Conservation (phyloP, 2,888 invertebrate species). For the Apamea sordens region DNA sequence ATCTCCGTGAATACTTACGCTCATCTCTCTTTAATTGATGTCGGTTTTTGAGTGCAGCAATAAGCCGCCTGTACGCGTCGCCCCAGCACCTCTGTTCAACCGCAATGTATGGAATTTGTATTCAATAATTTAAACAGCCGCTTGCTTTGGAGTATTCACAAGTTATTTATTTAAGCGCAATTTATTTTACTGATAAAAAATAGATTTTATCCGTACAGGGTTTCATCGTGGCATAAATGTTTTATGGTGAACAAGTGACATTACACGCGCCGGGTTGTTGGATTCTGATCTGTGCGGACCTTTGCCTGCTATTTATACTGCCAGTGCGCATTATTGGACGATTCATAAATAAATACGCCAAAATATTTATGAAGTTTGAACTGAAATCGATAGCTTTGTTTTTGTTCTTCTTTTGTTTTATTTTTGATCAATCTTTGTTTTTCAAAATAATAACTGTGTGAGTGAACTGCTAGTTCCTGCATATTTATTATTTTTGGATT, state of each 20-base stretch:
- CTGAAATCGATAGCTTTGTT: conserved; percentile 26
- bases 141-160: conserved; percentile 73
- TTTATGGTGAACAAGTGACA: conserved; percentile 70
- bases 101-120: conserved; percentile 87
- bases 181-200: conserved; percentile 76
- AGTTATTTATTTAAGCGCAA: conserved; percentile 76
- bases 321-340: conserved; percentile 41
- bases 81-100: conserved; percentile 80
- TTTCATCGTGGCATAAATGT: conserved; percentile 66
- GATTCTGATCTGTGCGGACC: conserved; percentile 56
- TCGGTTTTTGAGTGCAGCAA: conserved; percentile 85
- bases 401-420: conserved; percentile 2
- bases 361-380: conserved; percentile 57
- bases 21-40: conserved; percentile 87
- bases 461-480: no score
- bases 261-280: conserved; percentile 64
- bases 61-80: conserved; percentile 81
- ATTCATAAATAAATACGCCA: conserved; percentile 48
- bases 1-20: conserved; percentile 70
- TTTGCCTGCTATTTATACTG: conserved; percentile 54
- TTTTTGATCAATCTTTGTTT: not conserved
- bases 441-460: no score
- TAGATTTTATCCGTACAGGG: conserved; percentile 71
- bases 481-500: not conserved
- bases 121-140: conserved; percentile 84